A percentile compares a stretch with the other conserved stretches of the same genome.
phyloP scores from a whole-genome alignment of 2,888 invertebrate species.

The Pristionchus fissidentatus region DNA sequence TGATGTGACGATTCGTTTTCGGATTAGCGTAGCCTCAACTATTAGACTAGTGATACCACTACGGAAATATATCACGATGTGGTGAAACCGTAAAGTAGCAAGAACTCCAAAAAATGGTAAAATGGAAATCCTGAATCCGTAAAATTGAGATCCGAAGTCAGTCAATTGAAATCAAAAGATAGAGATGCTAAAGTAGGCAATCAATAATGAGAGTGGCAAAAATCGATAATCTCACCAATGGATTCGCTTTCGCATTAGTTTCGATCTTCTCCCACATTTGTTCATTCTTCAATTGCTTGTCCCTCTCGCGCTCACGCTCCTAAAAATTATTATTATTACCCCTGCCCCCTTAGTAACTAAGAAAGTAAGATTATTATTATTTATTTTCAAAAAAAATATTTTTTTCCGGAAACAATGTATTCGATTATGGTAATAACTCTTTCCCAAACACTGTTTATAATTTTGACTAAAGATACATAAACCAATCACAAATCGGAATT shows the following conservation, averaged over 20 bases:
- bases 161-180: too few relatives aligned
- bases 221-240: constrained; percentile 50
- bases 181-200: too few relatives aligned
- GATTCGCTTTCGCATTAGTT: constrained; percentile 82
- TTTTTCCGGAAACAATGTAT: too few relatives aligned
- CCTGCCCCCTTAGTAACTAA: not conserved
- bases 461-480: not conserved
- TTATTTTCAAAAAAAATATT: not conserved
- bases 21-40: too few relatives aligned
- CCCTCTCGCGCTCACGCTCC: constrained; percentile 81
- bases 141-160: too few relatives aligned
- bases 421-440: not conserved
- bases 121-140: not conserved
- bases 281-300: constrained; percentile 87
- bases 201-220: too few relatives aligned
- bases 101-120: not conserved
- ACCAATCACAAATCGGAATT: not conserved
- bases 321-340: not conserved
- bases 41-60: too few relatives aligned
- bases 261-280: constrained; percentile 91
- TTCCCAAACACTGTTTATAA: not conserved
- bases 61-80: not conserved
- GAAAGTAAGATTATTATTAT: not conserved
- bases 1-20: too few relatives aligned
- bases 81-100: not conserved